These are phyloP conservation scores for Ceratina calcarata DNA, from an alignment of 1,140 invertebrate genomes.

Conservation along the genomic window DNA sequence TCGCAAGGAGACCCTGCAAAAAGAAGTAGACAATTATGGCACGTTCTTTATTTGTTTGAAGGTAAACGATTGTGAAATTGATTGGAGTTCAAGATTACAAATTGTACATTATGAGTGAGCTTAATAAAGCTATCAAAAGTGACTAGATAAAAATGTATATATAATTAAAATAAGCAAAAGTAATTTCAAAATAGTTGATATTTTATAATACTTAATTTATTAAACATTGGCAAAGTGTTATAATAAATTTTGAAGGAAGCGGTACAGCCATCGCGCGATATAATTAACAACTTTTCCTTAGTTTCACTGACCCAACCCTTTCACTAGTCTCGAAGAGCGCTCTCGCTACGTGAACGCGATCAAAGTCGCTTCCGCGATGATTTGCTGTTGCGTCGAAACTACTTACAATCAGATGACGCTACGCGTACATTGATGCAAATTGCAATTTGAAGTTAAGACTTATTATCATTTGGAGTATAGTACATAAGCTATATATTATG, in stretches of 20 bases:
- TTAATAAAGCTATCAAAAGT: too few species aligned
- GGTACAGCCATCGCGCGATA: neutral
- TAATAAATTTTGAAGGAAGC: neutral
- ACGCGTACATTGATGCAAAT: too few species aligned
- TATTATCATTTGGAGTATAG: too few species aligned
- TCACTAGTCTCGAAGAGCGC: constrained; percentile 8
- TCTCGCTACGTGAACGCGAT: constrained; percentile 19
- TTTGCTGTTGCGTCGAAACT: constrained; percentile 18
- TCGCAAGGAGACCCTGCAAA: constrained; percentile 91
- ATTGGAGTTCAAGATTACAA: too few species aligned
- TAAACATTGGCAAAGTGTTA: neutral
- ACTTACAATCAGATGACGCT: neutral
- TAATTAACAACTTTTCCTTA: constrained; percentile 35
- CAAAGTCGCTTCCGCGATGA: constrained; percentile 3
- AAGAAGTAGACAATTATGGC: constrained; percentile 29
- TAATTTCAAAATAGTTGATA: too few species aligned
- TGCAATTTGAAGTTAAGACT: too few species aligned
- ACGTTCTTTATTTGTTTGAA: neutral
- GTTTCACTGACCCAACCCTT: constrained; percentile 32
- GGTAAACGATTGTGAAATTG: too few species aligned
- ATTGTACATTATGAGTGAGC: too few species aligned
- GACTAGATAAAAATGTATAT: too few species aligned
- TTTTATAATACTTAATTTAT: neutral
- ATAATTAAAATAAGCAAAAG: neutral
- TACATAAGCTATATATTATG: too few species aligned